Evolutionary conservation across 92 coral and sea anemone species (phyloP), one percentile per base, ranked within the genome.

Genomic region (Metridium senile): DNA sequence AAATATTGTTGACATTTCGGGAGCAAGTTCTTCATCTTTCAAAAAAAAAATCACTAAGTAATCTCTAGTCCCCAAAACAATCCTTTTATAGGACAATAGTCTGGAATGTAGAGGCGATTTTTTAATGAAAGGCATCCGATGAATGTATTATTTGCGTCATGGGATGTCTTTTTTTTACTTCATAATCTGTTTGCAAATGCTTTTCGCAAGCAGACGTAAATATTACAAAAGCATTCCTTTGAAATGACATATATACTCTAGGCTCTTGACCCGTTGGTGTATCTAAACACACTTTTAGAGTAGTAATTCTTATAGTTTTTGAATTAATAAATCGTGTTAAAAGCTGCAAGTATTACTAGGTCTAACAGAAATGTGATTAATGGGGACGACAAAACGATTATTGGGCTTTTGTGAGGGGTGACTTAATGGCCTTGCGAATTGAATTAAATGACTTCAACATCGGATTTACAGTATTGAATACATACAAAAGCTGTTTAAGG

Each of bases 361-460:
- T 13, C 49, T 4, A 39, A 39, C 49, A 13, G 49, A 39, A 39
- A 4, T 39, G 6, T 39, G 13, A 39, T 39, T 39, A 13, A 6
- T 13, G 8, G 13, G 13, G 49, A 39, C 49, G 13, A 39, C 49
- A 13, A 39, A 13, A 13, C 13, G 49, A 39, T 39, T 6, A 39
- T 39, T 39, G 13, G 13, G 6, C 49, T 39, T 39, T 39, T 39
- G 49, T 54, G 17, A 54, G 25, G 59, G 9, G 20, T 2, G 59
- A 54, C 17, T 54, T 54, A 3, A 54, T 10, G 59, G 25, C 51
- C 59, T 54, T 54, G 17, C 68, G 57, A 62, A 26, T 33, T n/a
- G 22, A 73, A 25, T 73, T 32, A 73, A 29, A 16, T 33, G 67
- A 57, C 33, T 53, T 33, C 56, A 10, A 45, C 39, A 58, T 33